Conservation (phyloP, 2,888 invertebrate genomes). For the Synergus japonicus region DNA sequence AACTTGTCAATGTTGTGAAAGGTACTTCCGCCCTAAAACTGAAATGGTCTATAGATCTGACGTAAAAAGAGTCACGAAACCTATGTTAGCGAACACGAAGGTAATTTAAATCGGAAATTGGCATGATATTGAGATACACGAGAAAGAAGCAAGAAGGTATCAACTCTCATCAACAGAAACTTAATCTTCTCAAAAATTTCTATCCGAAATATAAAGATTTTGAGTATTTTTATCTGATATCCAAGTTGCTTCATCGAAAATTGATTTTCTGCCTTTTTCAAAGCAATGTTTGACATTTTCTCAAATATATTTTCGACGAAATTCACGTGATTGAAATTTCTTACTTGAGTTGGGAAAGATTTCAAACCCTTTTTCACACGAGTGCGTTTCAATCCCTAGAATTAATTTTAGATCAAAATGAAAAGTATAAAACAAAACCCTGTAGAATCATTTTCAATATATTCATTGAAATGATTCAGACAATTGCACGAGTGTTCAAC, state of each 20-base stretch:
- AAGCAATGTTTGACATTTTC: neutral
- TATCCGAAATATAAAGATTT: too few relatives aligned
- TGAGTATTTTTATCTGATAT: too few relatives aligned
- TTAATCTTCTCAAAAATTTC: too few relatives aligned
- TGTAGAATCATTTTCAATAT: too few relatives aligned
- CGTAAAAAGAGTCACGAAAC: neutral
- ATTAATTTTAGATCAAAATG: too few relatives aligned
- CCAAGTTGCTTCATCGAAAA: too few relatives aligned
- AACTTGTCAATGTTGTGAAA: conserved; percentile 28
- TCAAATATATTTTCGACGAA: neutral
- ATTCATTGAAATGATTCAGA: neutral
- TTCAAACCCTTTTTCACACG: too few relatives aligned
- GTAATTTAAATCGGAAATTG: neutral
- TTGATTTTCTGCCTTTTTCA: neutral
- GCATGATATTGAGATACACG: neutral
- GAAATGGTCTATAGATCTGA: neutral
- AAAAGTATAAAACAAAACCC: too few relatives aligned
- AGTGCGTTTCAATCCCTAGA: too few relatives aligned
- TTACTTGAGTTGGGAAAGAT: too few relatives aligned
- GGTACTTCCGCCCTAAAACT: neutral
- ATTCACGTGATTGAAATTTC: too few relatives aligned
- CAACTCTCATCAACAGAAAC: too few relatives aligned
- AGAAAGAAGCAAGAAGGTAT: neutral
- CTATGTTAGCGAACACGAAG: neutral
- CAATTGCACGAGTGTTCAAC: neutral